Evolutionary conservation across 2,113 vertebrate species (phyloP).

Genomic region (Sapajus apella): DNA sequence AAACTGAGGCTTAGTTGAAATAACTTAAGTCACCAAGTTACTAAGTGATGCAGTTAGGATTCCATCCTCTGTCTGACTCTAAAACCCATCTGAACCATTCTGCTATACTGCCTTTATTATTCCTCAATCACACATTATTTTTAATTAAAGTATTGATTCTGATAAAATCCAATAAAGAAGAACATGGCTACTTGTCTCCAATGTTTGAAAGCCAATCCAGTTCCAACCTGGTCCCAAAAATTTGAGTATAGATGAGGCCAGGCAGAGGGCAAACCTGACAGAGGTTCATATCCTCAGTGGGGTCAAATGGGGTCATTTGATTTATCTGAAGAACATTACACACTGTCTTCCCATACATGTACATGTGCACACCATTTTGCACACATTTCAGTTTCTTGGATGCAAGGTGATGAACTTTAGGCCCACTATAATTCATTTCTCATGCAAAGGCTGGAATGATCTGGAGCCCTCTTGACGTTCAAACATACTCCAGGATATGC

Average conservation of each 20-base stretch:
- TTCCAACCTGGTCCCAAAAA: not conserved
- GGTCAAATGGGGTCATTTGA: not conserved
- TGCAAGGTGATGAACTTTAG: not conserved
- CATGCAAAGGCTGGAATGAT: not conserved
- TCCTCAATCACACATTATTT: not conserved
- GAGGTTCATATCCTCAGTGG: not conserved
- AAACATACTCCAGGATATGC: not conserved
- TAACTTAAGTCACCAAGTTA: not conserved
- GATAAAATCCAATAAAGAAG: not conserved
- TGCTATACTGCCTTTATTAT: not conserved
- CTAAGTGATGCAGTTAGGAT: not conserved
- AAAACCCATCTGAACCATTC: not conserved
- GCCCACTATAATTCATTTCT: not conserved
- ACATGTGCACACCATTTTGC: not conserved
- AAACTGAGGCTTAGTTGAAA: not conserved
- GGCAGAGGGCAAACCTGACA: not conserved
- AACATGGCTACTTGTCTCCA: not conserved
- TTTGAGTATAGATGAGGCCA: not conserved
- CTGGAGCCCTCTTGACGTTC: not conserved
- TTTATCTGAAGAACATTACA: not conserved
- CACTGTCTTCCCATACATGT: not conserved
- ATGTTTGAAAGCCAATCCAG: not conserved
- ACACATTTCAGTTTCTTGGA: not conserved
- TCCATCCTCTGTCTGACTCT: not conserved
- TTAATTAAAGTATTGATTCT: constrained; percentile 5